phyloP scores from a whole-genome alignment of 2,113 vertebrate genomes.

The Zeus faber region DNA sequence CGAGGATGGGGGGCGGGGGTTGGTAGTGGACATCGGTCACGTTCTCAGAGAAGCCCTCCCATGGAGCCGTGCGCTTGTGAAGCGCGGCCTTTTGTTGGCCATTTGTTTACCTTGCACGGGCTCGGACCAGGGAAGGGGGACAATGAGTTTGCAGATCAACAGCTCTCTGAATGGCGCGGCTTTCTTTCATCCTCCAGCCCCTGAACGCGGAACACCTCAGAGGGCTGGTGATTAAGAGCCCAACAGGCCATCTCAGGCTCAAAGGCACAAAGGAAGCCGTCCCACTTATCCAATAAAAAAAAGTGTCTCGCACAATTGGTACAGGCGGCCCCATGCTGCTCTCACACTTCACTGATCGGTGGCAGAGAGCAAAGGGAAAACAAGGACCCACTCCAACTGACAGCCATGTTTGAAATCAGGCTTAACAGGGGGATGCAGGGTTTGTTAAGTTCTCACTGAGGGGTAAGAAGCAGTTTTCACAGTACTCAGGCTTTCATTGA shows the following conservation, averaged over 20 bases:
- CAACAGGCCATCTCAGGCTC: conserved; percentile 66
- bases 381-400: conserved; percentile 42
- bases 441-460: neutral
- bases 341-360: conserved; percentile 65
- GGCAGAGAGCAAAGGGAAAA: conserved; percentile 17
- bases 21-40: conserved; percentile 19
- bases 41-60: conserved; percentile 31
- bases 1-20: conserved; percentile 2
- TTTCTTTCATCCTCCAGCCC: conserved; percentile 56
- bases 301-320: conserved; percentile 48
- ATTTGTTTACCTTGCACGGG: conserved; percentile 73
- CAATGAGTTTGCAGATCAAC: conserved; percentile 68
- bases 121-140: conserved; percentile 47
- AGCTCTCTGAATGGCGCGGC: conserved; percentile 62
- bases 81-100: conserved; percentile 70
- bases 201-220: conserved; percentile 61
- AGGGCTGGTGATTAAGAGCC: conserved; percentile 71
- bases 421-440: neutral
- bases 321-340: conserved; percentile 50
- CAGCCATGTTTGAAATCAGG: conserved; percentile 22
- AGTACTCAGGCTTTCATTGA: neutral
- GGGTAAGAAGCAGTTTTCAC: neutral
- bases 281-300: conserved; percentile 77
- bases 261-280: conserved; percentile 72
- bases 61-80: conserved; percentile 39